A percentile compares a stretch with the other conserved stretches of the same genome.
phyloP scores from a whole-genome alignment of 2,113 vertebrate genomes.

The Dolichallabes microphthalmus region DNA sequence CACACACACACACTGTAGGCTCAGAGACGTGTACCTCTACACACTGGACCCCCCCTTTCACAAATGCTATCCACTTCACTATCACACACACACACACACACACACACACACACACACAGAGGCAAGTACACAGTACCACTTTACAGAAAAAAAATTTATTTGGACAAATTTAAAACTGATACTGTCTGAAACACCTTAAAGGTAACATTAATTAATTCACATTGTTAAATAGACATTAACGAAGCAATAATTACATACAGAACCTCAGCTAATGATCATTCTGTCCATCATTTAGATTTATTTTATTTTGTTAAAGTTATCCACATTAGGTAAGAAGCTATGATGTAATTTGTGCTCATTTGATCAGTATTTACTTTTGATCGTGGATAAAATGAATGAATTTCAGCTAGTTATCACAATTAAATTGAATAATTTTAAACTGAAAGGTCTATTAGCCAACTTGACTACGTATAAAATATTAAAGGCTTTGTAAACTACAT shows the following conservation, averaged over 20 bases:
- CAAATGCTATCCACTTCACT: constrained; percentile 20
- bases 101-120: constrained; percentile 6
- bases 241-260: not conserved
- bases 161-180: too few species aligned
- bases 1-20: constrained; percentile 58
- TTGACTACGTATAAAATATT: not conserved
- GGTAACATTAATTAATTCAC: too few species aligned
- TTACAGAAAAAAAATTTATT: not conserved
- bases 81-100: constrained; percentile 15
- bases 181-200: not conserved
- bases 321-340: not conserved
- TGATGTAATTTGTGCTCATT: not conserved
- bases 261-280: not conserved
- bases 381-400: not conserved
- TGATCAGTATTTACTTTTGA: not conserved
- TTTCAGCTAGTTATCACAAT: not conserved
- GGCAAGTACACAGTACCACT: not conserved
- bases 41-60: constrained; percentile 48
- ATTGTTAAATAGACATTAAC: not conserved
- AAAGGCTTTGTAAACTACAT: not conserved
- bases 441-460: not conserved
- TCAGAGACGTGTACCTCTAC: constrained; percentile 63
- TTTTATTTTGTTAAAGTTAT: not conserved
- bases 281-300: too few species aligned
- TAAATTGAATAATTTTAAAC: too few species aligned